Evolutionary conservation across 2,888 invertebrate species (phyloP).

Genomic region (Rotaria magnacalcarata): DNA sequence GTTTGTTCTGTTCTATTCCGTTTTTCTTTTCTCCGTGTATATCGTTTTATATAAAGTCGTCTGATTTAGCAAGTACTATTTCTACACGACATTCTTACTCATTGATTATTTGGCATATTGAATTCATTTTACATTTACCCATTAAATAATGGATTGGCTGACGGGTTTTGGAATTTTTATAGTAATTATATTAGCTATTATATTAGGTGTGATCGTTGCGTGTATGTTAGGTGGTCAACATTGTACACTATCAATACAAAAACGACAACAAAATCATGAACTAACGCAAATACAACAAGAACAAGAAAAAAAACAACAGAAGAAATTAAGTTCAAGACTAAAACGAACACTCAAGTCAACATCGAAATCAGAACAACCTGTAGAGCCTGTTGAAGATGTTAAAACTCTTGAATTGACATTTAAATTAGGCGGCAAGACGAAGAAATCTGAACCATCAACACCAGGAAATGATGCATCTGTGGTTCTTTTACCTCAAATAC

Average conservation of each 20-base stretch:
- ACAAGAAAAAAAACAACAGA: background rate
- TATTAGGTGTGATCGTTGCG: background rate
- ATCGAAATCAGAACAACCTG: background rate
- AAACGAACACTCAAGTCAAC: background rate
- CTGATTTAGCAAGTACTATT: background rate
- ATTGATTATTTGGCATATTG: background rate
- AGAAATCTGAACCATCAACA: background rate
- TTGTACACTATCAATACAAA: background rate
- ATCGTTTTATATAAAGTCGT: background rate
- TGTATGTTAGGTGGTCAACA: background rate
- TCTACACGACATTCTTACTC: background rate
- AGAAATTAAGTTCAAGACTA: background rate
- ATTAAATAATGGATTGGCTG: background rate
- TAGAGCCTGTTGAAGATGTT: background rate
- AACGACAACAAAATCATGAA: background rate
- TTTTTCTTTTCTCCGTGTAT: background rate
- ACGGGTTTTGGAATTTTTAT: background rate
- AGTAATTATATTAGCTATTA: background rate
- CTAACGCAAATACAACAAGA: constrained; percentile 25
- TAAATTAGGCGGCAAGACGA: background rate
- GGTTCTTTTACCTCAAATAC: background rate
- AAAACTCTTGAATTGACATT: background rate
- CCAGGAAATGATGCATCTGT: background rate
- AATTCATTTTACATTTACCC: background rate
- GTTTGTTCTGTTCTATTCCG: background rate